Evolutionary conservation across 2,113 vertebrate genomes (phyloP), one percentile per base, ranked within the genome.

Genomic region (Corynorhinus townsendii): DNA sequence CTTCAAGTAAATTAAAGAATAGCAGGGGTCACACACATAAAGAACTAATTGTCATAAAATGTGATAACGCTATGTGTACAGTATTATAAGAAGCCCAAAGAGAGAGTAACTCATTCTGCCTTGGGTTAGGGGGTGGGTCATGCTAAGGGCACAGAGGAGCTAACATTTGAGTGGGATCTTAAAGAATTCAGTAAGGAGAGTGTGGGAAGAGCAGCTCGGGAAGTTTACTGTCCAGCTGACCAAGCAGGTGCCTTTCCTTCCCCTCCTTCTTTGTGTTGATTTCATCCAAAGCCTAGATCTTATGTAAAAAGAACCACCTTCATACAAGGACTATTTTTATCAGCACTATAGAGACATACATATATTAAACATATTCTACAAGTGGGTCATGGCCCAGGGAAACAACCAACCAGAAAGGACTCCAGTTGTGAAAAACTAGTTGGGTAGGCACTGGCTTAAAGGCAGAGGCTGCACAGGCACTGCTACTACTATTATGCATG

Each of bases 1-100:
- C 52, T 79, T 80, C 24, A 71, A 20, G 49, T 26, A 91, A 47
- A 71, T 43, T 62, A 83, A 96, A 86, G 11, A 79, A 49, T 7
- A 73, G 20, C 20, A 90, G 35, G 15, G 14, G 33, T 71, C 35
- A 75, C 17, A 16, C 4, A 72, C 20, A 56, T 45, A 80, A 90
- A 90, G 49, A 77, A 76, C 2, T 1, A 54, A n/a, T 24, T 86
- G 11, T 72, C 66, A 38, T 71, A 72, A 85, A 82, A 83, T 49
- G 0, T 33, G 72, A n/a, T 86, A 83, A 45, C 20, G 33, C 7
- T 68, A 28, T 17, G 24, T 38, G 12, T n/a, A 71, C 22, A 12
- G 4, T 33, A 17, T 73, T 69, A 20, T 14, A 81, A 81, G n/a
- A 68, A 9, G 20, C 38, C 30, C 11, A 72, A 54, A 47, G 47